Percentiles rank a stretch among this genome's conserved stretches.
These are phyloP conservation scores for Brachyhypopomus occidentalis DNA, from an alignment of 2,113 vertebrate species.

Conservation along the genomic window DNA sequence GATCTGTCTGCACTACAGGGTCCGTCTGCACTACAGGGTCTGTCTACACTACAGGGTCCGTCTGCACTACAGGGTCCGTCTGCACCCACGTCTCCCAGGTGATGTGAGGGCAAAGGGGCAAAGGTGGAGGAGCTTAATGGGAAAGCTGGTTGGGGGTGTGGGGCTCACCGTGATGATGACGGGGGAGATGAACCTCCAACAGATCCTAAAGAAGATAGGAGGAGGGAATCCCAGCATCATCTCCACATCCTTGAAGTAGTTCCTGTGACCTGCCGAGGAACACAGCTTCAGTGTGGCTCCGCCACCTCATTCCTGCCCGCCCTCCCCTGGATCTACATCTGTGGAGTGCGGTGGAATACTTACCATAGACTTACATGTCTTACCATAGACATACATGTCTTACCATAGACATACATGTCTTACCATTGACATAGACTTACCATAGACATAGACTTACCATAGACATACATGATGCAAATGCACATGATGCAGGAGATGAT, in stretches of 20 bases:
- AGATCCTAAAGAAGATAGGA: conserved; percentile 96
- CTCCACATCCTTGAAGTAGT: conserved; percentile 97
- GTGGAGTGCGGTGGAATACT: too few relatives aligned
- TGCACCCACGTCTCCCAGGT: too few relatives aligned
- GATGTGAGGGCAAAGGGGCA: too few relatives aligned
- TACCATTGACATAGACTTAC: too few relatives aligned
- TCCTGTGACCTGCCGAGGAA: conserved; percentile 81
- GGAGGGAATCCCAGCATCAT: conserved; percentile 99
- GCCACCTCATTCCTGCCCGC: neutral
- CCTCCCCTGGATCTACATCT: too few relatives aligned
- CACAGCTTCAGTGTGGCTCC: neutral
- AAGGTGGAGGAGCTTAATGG: neutral
- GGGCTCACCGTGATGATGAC: conserved; percentile 88
- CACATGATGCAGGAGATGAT: conserved; percentile 99
- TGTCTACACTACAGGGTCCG: too few relatives aligned
- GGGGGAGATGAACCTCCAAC: conserved; percentile 96
- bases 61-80: too few relatives aligned
- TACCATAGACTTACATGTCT: too few relatives aligned
- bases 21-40: too few relatives aligned
- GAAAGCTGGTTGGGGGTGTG: neutral
- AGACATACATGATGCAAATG: conserved; percentile 94
- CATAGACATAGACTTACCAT: conserved; percentile 77
- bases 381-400: too few relatives aligned
- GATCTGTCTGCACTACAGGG: too few relatives aligned
- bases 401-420: too few relatives aligned